These are phyloP conservation scores for Odontocerum albicorne DNA, from an alignment of 2,888 invertebrate genomes.

Conservation along the genomic window DNA sequence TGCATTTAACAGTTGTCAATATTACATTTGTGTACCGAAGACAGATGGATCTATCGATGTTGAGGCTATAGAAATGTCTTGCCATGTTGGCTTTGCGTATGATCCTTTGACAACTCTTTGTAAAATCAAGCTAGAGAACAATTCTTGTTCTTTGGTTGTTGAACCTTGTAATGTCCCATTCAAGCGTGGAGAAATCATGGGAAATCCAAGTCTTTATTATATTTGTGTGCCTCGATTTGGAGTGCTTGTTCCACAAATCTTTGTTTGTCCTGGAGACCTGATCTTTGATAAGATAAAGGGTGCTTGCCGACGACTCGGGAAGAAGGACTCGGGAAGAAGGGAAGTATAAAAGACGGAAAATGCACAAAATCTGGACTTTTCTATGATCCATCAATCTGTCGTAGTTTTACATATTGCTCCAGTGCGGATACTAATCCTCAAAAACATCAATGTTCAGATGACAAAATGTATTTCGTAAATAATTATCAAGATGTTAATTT, in stretches of 20 bases:
- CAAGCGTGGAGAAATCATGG: conserved; percentile 7
- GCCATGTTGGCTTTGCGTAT: conserved; percentile 1
- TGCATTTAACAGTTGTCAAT: conserved; percentile 19
- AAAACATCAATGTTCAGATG: too few species aligned
- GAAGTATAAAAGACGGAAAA: too few species aligned
- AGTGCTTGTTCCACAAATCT: conserved; percentile 4
- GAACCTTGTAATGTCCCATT: not conserved
- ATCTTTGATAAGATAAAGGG: not conserved
- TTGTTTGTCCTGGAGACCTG: conserved; percentile 8
- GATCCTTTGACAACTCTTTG: conserved; percentile 10
- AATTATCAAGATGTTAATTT: too few species aligned
- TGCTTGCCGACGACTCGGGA: too few species aligned
- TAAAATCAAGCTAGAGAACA: conserved; percentile 4
- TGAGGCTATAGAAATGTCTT: conserved; percentile 36
- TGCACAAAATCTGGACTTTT: not conserved
- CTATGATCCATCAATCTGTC: not conserved
- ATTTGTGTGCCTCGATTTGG: conserved; percentile 2
- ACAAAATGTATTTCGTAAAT: too few species aligned
- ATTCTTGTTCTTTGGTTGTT: not conserved
- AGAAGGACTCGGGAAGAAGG: too few species aligned
- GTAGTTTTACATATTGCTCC: conserved; percentile 6
- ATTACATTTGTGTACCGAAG: conserved; percentile 14
- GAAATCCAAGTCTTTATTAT: conserved; percentile 18
- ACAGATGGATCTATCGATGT: not conserved
- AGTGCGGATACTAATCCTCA: too few species aligned